Base-by-base conservation (phyloP, 2,888 invertebrate species). In the Aproaerema taeniolella region DNA sequence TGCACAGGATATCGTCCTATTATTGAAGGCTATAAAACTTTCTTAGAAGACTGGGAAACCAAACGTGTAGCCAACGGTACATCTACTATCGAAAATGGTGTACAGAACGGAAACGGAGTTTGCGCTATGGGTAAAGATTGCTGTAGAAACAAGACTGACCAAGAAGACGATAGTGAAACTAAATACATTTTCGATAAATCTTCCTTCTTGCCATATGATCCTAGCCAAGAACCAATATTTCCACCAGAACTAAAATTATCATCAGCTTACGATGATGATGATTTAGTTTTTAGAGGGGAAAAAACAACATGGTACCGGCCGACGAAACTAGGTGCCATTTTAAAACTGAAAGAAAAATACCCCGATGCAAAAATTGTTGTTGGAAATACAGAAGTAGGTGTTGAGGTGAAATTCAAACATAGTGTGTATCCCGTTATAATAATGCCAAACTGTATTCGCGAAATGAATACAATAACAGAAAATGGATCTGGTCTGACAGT, bases 1-100 rank as follows among this genome's bases (percentile, higher is more conserved):
- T 96, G 95, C 65, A 96, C 95, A 1, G 95, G 95, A 0, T 96
- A 96, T 58, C 80, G 95, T 46, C 93, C 95, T 1, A 96, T 96
- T 43, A 90, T 95, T 41, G 95, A 95, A 64, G 95, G 94, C 0
- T 94, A 92, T 58, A 91, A 90, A 67, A 91, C 93, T 0, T 93
- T 95, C 48, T 89, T 91, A 1, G 91, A 92, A 75, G 91, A 92
- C 58, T 91, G 91, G 91, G 92, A 92, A 66, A 66, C 76, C 5
- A 66, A 78, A 32, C 81, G 85, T 46, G 47, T 82, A n/a, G 38
- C 52, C 10, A 72, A 62, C 46, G 30, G 37, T 1, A 39, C 39
- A n/a, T 42, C 48, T 2, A n/a, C n/a, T n/a, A n/a, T n/a, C n/a
- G 31, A 14, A 20, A 63, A 64, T 41, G 45, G 39, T 10, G 8